Conservation (phyloP, 2,113 vertebrate species). For the Spizaetus ornatus region DNA sequence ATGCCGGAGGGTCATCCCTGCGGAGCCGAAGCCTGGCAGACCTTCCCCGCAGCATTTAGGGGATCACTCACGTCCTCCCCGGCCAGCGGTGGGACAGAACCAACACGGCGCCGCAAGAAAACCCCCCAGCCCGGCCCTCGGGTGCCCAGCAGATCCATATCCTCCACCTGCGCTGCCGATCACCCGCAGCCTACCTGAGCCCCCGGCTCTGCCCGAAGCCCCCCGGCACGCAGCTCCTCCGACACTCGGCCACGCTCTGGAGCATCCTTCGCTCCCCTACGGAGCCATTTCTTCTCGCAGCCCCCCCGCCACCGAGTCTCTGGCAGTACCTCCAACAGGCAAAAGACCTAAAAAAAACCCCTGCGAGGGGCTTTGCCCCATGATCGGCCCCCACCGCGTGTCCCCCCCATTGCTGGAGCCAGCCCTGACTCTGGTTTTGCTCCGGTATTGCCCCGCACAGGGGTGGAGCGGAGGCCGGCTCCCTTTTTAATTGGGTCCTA, state of each 20-base stretch:
- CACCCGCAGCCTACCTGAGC: not conserved
- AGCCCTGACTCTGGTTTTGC: not conserved
- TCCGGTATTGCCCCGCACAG: not conserved
- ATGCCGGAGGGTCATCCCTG: not conserved
- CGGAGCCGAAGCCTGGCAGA: not conserved
- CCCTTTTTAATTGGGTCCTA: not conserved
- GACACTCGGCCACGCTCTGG: accelerated
- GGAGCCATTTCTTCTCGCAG: not conserved
- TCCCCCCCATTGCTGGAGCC: not conserved
- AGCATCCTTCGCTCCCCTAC: not conserved
- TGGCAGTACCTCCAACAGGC: not conserved
- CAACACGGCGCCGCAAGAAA: no score
- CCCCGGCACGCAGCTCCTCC: not conserved
- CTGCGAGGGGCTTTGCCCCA: not conserved
- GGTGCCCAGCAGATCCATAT: not conserved
- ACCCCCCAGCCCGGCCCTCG: not conserved
- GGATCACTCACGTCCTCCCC: not conserved
- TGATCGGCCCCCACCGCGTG: accelerated
- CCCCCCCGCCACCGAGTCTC: accelerated
- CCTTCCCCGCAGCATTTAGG: not conserved
- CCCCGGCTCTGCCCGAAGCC: not conserved
- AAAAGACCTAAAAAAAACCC: not conserved
- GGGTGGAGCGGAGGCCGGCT: not conserved
- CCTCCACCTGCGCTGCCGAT: not conserved
- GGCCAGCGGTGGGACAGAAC: not conserved